These are phyloP conservation scores for Echinarachnius parma DNA, from an alignment of 53 echinoderm and acorn worm genomes.

Conservation along the genomic window DNA sequence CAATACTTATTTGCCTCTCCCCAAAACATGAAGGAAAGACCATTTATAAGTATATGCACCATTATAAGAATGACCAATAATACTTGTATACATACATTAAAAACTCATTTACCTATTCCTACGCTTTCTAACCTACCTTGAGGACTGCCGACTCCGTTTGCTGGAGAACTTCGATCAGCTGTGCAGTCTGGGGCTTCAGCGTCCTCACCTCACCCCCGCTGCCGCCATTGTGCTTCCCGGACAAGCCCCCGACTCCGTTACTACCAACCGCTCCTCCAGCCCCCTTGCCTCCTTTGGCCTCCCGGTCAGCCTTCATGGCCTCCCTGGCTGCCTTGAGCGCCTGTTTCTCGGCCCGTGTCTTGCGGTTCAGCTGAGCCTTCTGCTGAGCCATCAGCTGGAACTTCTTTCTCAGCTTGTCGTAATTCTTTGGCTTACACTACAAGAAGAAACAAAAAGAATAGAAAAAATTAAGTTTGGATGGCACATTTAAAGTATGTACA, in stretches of 20 bases:
- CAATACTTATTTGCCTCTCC: too few relatives aligned
- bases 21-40: too few relatives aligned
- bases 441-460: neutral
- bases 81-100: too few relatives aligned
- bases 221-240: neutral
- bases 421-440: conserved; percentile 99
- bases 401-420: conserved; percentile 98
- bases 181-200: conserved; percentile 89
- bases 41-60: too few relatives aligned
- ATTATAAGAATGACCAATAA: too few relatives aligned
- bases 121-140: conserved; percentile 59
- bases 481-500: too few relatives aligned
- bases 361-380: conserved; percentile 94
- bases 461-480: neutral
- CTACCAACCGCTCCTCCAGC: conserved; percentile 22
- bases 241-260: neutral
- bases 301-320: conserved; percentile 72
- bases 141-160: conserved; percentile 95
- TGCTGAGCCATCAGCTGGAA: conserved; percentile 98
- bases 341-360: conserved; percentile 94
- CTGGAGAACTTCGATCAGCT: conserved; percentile 95
- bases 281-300: conserved; percentile 45
- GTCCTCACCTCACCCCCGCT: conserved; percentile 60
- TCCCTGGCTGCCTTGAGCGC: conserved; percentile 97
- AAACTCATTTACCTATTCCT: too few relatives aligned